Evolutionary conservation across 2,888 invertebrate species (phyloP), one percentile per base, ranked within the genome.

Genomic region (Hemicrepidius hirtus): DNA sequence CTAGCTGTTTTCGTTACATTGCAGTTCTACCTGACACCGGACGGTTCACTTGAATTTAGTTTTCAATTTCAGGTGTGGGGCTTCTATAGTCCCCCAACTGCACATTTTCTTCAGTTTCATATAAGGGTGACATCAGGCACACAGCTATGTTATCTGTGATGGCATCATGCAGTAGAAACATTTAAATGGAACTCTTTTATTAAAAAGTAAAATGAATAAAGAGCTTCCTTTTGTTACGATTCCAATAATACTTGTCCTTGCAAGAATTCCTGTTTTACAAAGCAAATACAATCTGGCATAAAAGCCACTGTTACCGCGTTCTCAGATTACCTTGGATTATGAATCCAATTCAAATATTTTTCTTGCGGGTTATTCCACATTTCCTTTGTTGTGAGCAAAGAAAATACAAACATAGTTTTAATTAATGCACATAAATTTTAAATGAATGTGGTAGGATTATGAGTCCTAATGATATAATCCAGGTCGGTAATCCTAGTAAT

Each of bases 401-500:
- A 50, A 69, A 63, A 68, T 32, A 35, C 50, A 60, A 32, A 68
- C 32, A 64, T 64, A 55, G 68, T 72, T 72, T 72, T 72, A 72
- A 72, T 72, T 72, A 72, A 72, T 72, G 72, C 68, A 68, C 79
- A 81, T 81, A 80, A 82, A 82, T 83, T 83, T 82, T 82, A 83
- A 82, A 83, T 83, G 82, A 80, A 81, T 80, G 82, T 76, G 80
- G 82, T 79, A 67, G 82, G 81, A 82, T 82, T 79, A 76, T 79
- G 80, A 77, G 76, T 77, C 74, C 80, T 83, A 84, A 83, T 83
- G 81, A 83, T 82, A 83, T 84, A 84, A 84, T 84, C 83, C 84
- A 73, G 72, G 76, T 77, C 81, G 82, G 82, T 84, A 84, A 84
- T 80, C 82, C 81, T 74, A 77, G 79, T 83, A 82, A 84, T 83